Conservation (phyloP, 1,140 invertebrate species). For the Cylas formicarius region DNA sequence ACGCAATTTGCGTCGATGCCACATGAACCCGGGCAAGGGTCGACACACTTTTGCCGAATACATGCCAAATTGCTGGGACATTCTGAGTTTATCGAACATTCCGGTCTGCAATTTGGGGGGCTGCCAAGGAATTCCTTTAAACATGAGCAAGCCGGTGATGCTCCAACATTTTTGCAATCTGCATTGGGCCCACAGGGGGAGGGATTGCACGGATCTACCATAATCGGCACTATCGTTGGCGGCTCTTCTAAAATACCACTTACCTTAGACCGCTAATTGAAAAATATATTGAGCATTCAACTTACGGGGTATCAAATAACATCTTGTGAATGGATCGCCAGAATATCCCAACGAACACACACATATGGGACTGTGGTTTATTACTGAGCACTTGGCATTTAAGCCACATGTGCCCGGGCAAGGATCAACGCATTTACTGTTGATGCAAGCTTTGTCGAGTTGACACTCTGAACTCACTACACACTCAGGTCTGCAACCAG, state of each 20-base stretch:
- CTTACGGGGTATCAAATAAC: conserved; percentile 51
- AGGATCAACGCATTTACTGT: conserved; percentile 67
- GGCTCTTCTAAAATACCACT: conserved; percentile 30
- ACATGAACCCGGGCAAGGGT: conserved; percentile 60
- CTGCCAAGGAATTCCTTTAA: conserved; percentile 52
- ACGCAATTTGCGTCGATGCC: conserved; percentile 54
- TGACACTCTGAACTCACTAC: conserved; percentile 74
- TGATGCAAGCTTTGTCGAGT: conserved; percentile 61
- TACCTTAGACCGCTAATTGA: background rate
- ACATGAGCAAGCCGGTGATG: conserved; percentile 55
- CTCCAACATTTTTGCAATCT: conserved; percentile 52
- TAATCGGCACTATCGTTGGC: conserved; percentile 33
- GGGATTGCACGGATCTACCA: conserved; percentile 55
- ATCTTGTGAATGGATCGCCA: conserved; percentile 52
- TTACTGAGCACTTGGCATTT: conserved; percentile 65
- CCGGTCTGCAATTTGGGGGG: conserved; percentile 58
- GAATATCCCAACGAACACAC: conserved; percentile 47
- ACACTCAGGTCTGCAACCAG: conserved; percentile 72
- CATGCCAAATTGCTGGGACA: conserved; percentile 56
- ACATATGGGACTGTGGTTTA: conserved; percentile 56
- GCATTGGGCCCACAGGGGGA: conserved; percentile 61
- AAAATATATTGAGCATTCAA: conserved; percentile 17
- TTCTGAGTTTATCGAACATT: conserved; percentile 59
- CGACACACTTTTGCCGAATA: conserved; percentile 55
- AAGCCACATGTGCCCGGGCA: conserved; percentile 67